Base-by-base conservation (phyloP, 1,140 invertebrate species). In the Cyclargus thomasi region DNA sequence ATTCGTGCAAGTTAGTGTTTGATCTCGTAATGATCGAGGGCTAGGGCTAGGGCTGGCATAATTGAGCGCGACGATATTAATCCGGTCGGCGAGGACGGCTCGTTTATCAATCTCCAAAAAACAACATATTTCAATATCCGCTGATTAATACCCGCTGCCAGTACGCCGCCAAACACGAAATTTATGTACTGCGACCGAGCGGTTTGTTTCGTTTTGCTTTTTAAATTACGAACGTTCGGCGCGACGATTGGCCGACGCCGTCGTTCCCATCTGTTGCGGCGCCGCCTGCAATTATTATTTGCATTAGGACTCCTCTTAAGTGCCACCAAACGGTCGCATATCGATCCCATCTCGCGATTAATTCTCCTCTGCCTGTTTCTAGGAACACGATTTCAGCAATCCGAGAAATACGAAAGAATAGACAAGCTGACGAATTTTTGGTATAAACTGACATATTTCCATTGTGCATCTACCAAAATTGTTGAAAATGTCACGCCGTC, bases 61-160 rank as follows among this genome's bases (percentile, higher is more conserved):
- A 87, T 88, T 88, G 84, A 86, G 81, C 80, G 77, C 83, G 82
- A 88, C 81, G 82, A 85, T 85, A 81, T 86, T 86, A 88, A 89
- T 89, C 85, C 82, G 70, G 76, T 73, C 69, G 75, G 70, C 75
- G 80, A 77, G 81, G 78, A 74, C 80, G 77, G 77, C 81, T 79
- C 85, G 86, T 90, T 88, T 86, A 86, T 90, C 87, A 90, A 90
- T 87, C 85, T 81, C 77, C 77, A 85, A 88, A 89, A 90, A 90
- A 90, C 88, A 90, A 90, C 86, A 90, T 86, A 90, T 90, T 90
- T 90, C 87, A 88, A 90, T 90, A 90, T 88, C 79, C 87, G 76
- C 86, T 88, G 88, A 90, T 90, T 90, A 90, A 90, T 90, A 88
- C 87, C 86, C 86, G 82, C 82, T 84, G 86, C 81, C 81, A 83